Evolutionary conservation across 1,140 invertebrate genomes (phyloP), one percentile per base, ranked within the genome.

Genomic region (Leptinotarsa defecta): DNA sequence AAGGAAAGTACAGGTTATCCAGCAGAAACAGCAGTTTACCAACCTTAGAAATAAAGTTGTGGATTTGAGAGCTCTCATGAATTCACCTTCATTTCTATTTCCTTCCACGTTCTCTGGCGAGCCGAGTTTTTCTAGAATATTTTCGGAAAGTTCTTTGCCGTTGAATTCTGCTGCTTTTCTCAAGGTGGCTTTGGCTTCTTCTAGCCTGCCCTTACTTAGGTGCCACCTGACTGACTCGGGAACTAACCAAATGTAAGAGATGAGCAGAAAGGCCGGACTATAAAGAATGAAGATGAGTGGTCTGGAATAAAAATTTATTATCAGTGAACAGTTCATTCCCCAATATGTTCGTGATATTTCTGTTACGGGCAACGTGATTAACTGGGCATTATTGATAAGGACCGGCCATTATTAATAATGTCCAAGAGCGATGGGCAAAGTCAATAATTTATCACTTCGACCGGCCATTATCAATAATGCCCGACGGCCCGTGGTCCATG

Each of bases 1-100:
- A 4, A 94, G 90, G 80, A 95, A 91, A 1, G 91, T 88, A 77
- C 90, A 89, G 3, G 91, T 89, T 3, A 91, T 85, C 92, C 91
- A 94, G 85, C 89, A 93, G 84, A 92, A 89, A 64, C 87, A 90
- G 76, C 91, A 91, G 20, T 89, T 88, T 6, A 89, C 82, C 70
- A 93, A 87, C 43, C 92, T 88, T 80, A 89, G 85, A 15, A 91
- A 78, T 78, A 91, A 87, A 68, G 88, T 87, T 15, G 86, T 86
- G 1, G 91, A 87, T 78, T 86, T 89, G 62, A 92, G 83, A n/a
- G 91, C 85, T 71, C 86, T 82, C 11, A 83, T 74, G 78, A 90
- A 87, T 57, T 13, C 15, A 19, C n/a, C 52, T 13, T 57, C 6
- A 17, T 57, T 57, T 57, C 17, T 57, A n/a, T 68, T 24, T 77